Evolutionary conservation across 2,797 vertebrate genomes (phyloP), one percentile per base, ranked within the genome.

Genomic region (Silurus aristotelis): DNA sequence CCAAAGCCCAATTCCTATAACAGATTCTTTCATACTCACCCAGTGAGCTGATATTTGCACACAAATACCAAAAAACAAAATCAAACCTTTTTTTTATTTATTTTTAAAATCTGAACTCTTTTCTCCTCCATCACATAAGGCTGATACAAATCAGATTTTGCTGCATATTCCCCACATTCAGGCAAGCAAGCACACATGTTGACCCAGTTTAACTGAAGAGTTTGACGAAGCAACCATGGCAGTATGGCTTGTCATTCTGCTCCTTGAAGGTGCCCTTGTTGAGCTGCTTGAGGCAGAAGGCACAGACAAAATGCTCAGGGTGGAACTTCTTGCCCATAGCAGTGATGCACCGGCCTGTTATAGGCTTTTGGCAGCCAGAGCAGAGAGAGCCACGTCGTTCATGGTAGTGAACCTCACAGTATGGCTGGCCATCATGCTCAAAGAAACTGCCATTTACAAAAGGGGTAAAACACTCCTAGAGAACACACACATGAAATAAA

Each of bases 201-300:
- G 17, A 31, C 58, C 72, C 43, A 22, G 61, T 85, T 94, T 97
- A 99, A 91, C 97, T 98, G 94, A 99, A 99, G 91, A 99, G 97
- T 94, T 99, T 99, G 91, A 99, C 86, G 87, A 99, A 99, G 95
- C 98, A 99, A 93, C 96, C 96, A 90, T 99, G 98, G 91, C 98
- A 99, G 95, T 99, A 99, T 12, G 98, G 98, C 92, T 99, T 99
- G 95, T 99, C 98, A 0, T 99, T 99, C 90, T 99, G 98, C 95
- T 99, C 98, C 92, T 99, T 99, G 93, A 99, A 99, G 91, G 98
- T 99, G 93, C 98, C 98, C 94, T 99, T 99, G 95, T 99, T 99
- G 91, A 99, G 98, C 89, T 99, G 98, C 91, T 99, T 99, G 91
- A 99, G 96, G 92, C 98, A 99, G 94, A 99, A 99, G 94, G 98